phyloP scores from a whole-genome alignment of 2,888 invertebrate genomes.

The Nephrotoma guestfalica region DNA sequence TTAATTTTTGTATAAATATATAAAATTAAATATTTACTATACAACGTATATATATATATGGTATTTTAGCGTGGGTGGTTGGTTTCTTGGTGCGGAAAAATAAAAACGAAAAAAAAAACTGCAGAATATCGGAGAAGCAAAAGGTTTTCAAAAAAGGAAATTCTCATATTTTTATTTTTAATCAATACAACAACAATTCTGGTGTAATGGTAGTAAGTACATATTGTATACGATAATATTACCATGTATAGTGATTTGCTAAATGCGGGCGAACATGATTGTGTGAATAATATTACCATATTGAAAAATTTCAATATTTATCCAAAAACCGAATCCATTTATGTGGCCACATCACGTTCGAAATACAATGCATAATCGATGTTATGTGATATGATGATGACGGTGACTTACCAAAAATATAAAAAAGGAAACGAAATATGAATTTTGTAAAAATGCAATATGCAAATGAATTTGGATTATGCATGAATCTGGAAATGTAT shows the following conservation, averaged over 20 bases:
- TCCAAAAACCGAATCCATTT: neutral
- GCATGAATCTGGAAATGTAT: too few relatives aligned
- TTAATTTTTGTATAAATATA: neutral
- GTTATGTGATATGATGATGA: neutral
- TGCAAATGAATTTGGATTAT: too few relatives aligned
- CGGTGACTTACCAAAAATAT: too few relatives aligned
- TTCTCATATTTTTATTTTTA: neutral
- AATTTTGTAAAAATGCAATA: too few relatives aligned
- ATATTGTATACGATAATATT: neutral
- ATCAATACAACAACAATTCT: neutral
- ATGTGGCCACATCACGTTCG: neutral
- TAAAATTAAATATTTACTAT: neutral
- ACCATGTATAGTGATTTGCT: neutral
- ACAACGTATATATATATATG: neutral
- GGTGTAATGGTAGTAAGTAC: neutral
- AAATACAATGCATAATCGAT: neutral
- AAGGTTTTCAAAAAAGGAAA: neutral
- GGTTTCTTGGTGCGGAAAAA: neutral
- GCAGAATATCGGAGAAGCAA: neutral
- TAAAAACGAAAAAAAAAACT: too few relatives aligned
- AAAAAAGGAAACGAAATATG: too few relatives aligned
- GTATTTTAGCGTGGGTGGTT: neutral
- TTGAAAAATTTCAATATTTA: neutral
- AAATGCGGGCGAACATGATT: neutral
- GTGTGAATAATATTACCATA: neutral